phyloP scores from a whole-genome alignment of 2,888 invertebrate genomes.

The Graphium colonna region DNA sequence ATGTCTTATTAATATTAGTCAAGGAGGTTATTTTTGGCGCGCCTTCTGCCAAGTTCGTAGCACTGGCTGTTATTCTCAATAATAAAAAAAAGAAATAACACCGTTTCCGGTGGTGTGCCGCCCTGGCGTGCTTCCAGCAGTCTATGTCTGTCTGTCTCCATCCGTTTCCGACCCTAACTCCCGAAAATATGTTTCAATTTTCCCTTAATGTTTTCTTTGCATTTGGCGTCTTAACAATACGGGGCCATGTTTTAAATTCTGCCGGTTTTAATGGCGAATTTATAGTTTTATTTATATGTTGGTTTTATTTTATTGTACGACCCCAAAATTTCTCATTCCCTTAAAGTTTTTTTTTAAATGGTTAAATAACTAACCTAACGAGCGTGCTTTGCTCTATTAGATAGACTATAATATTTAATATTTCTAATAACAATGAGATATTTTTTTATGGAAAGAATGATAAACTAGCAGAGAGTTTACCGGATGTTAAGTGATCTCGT shows the following conservation, averaged over 20 bases:
- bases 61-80: background rate
- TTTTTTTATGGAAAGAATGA: too few relatives aligned
- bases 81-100: slow-evolving; percentile 24
- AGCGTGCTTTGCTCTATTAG: too few relatives aligned
- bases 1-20: background rate
- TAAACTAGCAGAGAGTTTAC: too few relatives aligned
- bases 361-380: too few relatives aligned
- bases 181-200: slow-evolving; percentile 50
- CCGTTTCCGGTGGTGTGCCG: slow-evolving; percentile 18
- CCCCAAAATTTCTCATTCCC: too few relatives aligned
- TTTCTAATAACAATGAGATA: too few relatives aligned
- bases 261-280: slow-evolving; percentile 14
- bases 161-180: slow-evolving; percentile 52
- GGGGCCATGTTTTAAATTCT: slow-evolving; percentile 19
- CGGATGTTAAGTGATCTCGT: too few relatives aligned
- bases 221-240: slow-evolving; percentile 33
- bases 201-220: slow-evolving; percentile 48
- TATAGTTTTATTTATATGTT: slow-evolving; percentile 23
- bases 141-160: slow-evolving; percentile 43
- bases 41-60: slow-evolving; percentile 20
- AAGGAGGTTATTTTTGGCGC: slow-evolving; percentile 22
- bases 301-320: too few relatives aligned
- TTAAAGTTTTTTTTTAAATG: too few relatives aligned
- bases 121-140: slow-evolving; percentile 39
- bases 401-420: too few relatives aligned